Conservation (phyloP, 2,888 invertebrate species). For the Macroteleia sp. region DNA sequence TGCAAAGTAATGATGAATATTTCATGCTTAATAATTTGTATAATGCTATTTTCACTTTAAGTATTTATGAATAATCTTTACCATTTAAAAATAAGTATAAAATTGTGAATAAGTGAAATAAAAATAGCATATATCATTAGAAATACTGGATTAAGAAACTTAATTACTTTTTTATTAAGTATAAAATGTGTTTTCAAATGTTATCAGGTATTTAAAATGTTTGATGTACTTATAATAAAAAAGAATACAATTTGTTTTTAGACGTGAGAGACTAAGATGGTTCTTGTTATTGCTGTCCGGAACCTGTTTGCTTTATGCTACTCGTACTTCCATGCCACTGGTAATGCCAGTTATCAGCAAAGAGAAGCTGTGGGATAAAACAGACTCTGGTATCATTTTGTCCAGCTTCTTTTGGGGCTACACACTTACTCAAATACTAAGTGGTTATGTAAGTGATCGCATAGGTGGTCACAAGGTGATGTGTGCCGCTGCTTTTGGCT, state of each 20-base stretch:
- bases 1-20: too few relatives aligned
- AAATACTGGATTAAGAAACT: too few relatives aligned
- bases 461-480: conserved; percentile 88
- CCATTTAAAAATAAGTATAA: too few relatives aligned
- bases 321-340: conserved; percentile 88
- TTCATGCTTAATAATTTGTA: too few relatives aligned
- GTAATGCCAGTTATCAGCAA: conserved; percentile 87
- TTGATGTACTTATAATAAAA: background rate
- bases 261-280: conserved; percentile 86
- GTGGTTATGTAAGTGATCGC: conserved; percentile 86
- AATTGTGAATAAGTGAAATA: too few relatives aligned
- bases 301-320: conserved; percentile 88
- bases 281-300: conserved; percentile 87
- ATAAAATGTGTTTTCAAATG: too few relatives aligned
- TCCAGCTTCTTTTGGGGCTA: conserved; percentile 91
- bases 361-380: conserved; percentile 88
- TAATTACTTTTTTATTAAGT: too few relatives aligned
- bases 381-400: conserved; percentile 87
- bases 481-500: conserved; percentile 86
- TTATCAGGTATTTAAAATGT: too few relatives aligned
- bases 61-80: too few relatives aligned
- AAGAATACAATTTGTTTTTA: conserved; percentile 74
- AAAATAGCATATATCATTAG: too few relatives aligned
- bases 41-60: too few relatives aligned
- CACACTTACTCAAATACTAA: conserved; percentile 87